A percentile compares a stretch with the other conserved stretches of the same genome.
Conservation (phyloP, 2,113 vertebrate genomes). For the Melanostigma gelatinosum region DNA sequence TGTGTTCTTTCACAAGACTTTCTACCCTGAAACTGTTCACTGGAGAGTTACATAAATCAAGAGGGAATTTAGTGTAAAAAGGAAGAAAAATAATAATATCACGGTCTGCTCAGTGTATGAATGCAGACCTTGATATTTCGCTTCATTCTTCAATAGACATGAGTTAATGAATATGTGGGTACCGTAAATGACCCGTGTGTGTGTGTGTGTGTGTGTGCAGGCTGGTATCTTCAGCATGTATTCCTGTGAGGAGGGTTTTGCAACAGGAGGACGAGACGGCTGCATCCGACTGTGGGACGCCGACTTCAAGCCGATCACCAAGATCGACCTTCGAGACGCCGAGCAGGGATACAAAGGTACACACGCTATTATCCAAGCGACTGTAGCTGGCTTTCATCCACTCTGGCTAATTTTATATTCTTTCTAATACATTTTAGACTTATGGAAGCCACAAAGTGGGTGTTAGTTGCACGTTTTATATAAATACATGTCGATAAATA, state of each 20-base stretch:
- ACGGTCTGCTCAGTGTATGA: neutral
- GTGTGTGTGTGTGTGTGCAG: slow-evolving; percentile 67
- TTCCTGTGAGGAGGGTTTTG: slow-evolving; percentile 95
- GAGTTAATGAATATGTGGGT: neutral
- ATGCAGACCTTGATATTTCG: neutral
- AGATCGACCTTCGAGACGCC: slow-evolving; percentile 96
- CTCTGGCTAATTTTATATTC: too few relatives aligned
- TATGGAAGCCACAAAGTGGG: too few relatives aligned
- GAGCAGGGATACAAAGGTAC: slow-evolving; percentile 96
- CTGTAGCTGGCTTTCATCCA: too few relatives aligned
- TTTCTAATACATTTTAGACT: too few relatives aligned
- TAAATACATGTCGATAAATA: too few relatives aligned
- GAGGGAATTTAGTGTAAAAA: neutral
- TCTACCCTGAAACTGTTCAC: neutral
- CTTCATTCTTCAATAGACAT: neutral
- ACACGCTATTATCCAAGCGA: too few relatives aligned
- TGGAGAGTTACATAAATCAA: neutral
- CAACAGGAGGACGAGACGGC: slow-evolving; percentile 95
- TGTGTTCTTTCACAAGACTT: neutral
- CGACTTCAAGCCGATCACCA: slow-evolving; percentile 98
- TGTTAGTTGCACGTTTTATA: too few relatives aligned
- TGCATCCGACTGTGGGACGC: slow-evolving; percentile 95
- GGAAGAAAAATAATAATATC: neutral
- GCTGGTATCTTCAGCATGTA: slow-evolving; percentile 99
- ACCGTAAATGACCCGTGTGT: neutral